phyloP scores from a whole-genome alignment of 2,113 vertebrate species.

The Neolamprologus sp. region DNA sequence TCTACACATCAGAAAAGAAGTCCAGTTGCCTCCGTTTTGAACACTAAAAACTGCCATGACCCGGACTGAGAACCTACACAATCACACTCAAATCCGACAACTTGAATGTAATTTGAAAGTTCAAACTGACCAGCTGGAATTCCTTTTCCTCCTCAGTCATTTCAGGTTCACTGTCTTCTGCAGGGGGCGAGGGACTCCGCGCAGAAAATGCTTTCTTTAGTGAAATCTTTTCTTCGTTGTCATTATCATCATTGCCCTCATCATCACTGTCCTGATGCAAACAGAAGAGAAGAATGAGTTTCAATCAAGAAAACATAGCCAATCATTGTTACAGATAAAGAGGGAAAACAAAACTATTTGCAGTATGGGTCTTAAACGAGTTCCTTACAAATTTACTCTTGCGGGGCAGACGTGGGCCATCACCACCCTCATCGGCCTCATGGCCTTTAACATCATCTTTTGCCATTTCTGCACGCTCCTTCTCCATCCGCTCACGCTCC shows the following conservation, averaged over 20 bases:
- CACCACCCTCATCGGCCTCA: constrained; percentile 76
- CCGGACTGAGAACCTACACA: background rate
- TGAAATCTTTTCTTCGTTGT: constrained; percentile 75
- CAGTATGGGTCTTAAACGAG: background rate
- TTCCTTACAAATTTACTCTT: constrained; percentile 98
- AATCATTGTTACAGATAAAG: background rate
- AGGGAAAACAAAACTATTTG: background rate
- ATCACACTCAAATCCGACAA: background rate
- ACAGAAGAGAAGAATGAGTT: background rate
- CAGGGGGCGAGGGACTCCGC: constrained; percentile 85
- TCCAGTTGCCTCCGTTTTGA: background rate
- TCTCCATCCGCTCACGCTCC: constrained; percentile 93
- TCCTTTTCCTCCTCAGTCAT: constrained; percentile 97
- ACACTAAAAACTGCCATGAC: background rate
- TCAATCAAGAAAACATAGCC: background rate
- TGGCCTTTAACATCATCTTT: constrained; percentile 80
- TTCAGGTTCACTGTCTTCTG: constrained; percentile 92
- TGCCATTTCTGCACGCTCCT: constrained; percentile 86
- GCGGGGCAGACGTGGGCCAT: constrained; percentile 86
- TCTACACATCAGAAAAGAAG: background rate
- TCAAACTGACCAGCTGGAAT: constrained; percentile 85
- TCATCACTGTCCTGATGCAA: constrained; percentile 86
- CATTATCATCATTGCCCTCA: constrained; percentile 71
- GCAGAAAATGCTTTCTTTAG: constrained; percentile 75
- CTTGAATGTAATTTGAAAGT: background rate